Evolutionary conservation across 2,888 invertebrate genomes (phyloP), one percentile per base, ranked within the genome.

Genomic region (Pheosia tremula): DNA sequence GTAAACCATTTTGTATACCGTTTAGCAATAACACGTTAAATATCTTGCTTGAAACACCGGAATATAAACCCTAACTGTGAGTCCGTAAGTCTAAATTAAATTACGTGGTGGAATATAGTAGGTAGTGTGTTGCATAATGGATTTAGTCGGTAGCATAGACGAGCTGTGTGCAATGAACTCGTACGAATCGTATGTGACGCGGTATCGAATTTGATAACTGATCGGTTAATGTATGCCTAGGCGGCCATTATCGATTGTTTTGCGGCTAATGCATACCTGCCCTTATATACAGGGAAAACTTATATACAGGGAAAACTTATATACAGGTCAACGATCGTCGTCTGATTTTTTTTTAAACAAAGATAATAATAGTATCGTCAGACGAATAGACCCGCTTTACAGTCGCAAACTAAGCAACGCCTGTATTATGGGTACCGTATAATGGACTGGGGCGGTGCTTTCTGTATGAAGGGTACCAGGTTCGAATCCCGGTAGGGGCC

Each of bases 121-220:
- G 49, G 49, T 24, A 24, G 24, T 49, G n/a, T 49, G 7, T 49
- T 49, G 49, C 10, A 49, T 24, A 49, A 49, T n/a, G n/a, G 9
- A 13, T 49, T 49, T 2, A 5, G 49, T 52, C 36, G 52, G 36
- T 52, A 52, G 24, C 24, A 24, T 24, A 24, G 24, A 24, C 47
- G 47, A 3, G 13, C 52, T 8, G 24, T 36, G 52, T 8, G 52
- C 36, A 52, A 52, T 52, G 52, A 52, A 52, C 36, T 52, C 52
- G 52, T 36, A 52, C 36, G 9, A 52, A 52, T 52, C 52, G 50
- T 8, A 52, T 52, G 9, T 52, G 52, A 52, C 36, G 52, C 36
- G 52, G 24, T 36, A 36, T 52, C 52, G 8, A 52, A 36, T 36
- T 52, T 49, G 5, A 49, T 49, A 49, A 49, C 49, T 4, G 49